Base-by-base conservation (phyloP, 2,888 invertebrate species). In the Papilio gigon region DNA sequence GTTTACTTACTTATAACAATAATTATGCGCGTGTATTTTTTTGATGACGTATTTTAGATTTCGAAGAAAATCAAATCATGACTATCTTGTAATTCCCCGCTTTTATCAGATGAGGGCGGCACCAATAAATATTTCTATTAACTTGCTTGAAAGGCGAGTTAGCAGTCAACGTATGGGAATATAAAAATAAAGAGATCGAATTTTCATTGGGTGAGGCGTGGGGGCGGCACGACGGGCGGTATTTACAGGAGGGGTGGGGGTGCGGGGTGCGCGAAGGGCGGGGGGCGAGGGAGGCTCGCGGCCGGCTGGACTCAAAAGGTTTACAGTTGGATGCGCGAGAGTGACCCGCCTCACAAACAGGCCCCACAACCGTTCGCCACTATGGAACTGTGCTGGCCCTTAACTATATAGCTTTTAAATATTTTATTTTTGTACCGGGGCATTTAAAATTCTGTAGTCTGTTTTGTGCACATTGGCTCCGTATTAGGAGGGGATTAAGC, bases 301-400 rank as follows among this genome's bases (percentile, higher is more conserved):
- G 85, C 83, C 85, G 85, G 84, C 80, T 86, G 89, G 85, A 83
- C 88, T 90, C 90, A 86, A 92, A 91, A 91, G 89, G 85, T 92
- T 92, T 87, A 89, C 91, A 90, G 90, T 89, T 87, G 80, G 89
- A 78, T 91, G 91, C 91, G 90, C 90, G 82, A 85, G 91, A 92
- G 91, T 90, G 89, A 88, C 90, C 91, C 89, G 86, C 90, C 90
- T 88, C 85, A 87, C 90, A 90, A 91, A 90, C 91, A 88, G 81
- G 80, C 81, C 74, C 81, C 82, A 82, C 74, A 83, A 76, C 77
- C 80, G 86, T 79, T 83, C 80, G 81, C 77, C 75, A 77, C 76
- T 88, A 87, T 88, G 86, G 87, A 87, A 81, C 80, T 84, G 81
- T 78, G 79, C 79, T 76, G 74, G 71, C 78, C 77, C 76, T 84